A percentile compares a stretch with the other conserved stretches of the same genome.
Evolutionary conservation across 2,113 vertebrate species (phyloP).

Genomic region (Carassius gibelio): DNA sequence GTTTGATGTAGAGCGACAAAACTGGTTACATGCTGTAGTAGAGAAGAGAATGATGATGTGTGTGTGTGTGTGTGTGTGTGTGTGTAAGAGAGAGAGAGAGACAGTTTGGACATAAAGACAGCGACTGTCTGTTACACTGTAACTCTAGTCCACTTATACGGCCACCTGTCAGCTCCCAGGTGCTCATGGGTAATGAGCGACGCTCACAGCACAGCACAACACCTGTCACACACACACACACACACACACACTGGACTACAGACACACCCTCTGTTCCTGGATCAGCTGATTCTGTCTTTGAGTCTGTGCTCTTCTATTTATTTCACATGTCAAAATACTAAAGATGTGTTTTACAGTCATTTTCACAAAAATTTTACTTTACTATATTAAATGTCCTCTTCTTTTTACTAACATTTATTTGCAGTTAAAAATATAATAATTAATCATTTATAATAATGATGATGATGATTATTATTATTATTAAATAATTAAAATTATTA

Average conservation of each 20-base stretch:
- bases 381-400: not conserved
- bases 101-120: too few relatives aligned
- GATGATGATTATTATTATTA: too few relatives aligned
- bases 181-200: slow-evolving; percentile 21
- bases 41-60: not conserved
- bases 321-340: too few relatives aligned
- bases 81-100: too few relatives aligned
- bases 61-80: not conserved
- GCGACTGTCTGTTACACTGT: not conserved
- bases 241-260: too few relatives aligned
- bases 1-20: not conserved
- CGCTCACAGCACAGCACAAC: slow-evolving; percentile 27
- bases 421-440: too few relatives aligned
- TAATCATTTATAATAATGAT: too few relatives aligned
- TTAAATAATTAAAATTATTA: too few relatives aligned
- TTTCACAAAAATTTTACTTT: not conserved
- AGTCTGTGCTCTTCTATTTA: not conserved
- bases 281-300: not conserved
- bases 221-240: slow-evolving; percentile 48
- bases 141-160: slow-evolving; percentile 43
- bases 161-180: slow-evolving; percentile 41
- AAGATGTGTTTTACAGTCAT: not conserved
- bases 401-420: too few relatives aligned
- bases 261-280: not conserved
- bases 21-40: not conserved